A percentile compares a stretch with the other conserved stretches of the same genome.
phyloP scores from a whole-genome alignment of 2,113 vertebrate genomes.

The Pseudopodoces humilis region DNA sequence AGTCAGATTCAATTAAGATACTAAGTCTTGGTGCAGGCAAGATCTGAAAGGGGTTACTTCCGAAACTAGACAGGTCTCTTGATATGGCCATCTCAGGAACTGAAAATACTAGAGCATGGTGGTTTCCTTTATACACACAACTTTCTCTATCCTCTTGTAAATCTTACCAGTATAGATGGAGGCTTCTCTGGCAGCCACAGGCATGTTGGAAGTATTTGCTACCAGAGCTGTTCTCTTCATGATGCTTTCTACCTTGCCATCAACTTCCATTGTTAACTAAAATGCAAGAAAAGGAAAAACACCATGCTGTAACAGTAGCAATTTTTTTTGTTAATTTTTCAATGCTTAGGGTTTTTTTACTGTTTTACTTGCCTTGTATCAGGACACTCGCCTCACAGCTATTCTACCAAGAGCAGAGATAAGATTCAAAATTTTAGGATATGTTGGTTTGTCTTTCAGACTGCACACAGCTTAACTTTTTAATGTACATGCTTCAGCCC shows the following conservation, averaged over 20 bases:
- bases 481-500: not conserved
- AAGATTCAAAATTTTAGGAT: not conserved
- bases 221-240: conserved; percentile 99
- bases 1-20: not conserved
- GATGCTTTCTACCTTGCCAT: conserved; percentile 94
- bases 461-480: not conserved
- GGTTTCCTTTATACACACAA: not conserved
- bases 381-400: not conserved
- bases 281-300: conserved; percentile 3
- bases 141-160: not conserved
- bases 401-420: not conserved
- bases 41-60: not conserved
- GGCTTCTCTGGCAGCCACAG: conserved; percentile 96
- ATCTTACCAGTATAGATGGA: conserved; percentile 95
- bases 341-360: not conserved
- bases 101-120: not conserved
- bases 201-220: conserved; percentile 99
- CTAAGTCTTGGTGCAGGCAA: not conserved
- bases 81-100: not conserved
- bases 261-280: conserved; percentile 97
- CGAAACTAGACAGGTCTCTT: not conserved
- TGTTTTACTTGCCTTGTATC: not conserved
- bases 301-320: not conserved
- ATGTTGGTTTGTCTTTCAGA: not conserved
- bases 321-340: not conserved